Evolutionary conservation across 1,140 invertebrate genomes (phyloP).

Genomic region (Magallana ariakensis): DNA sequence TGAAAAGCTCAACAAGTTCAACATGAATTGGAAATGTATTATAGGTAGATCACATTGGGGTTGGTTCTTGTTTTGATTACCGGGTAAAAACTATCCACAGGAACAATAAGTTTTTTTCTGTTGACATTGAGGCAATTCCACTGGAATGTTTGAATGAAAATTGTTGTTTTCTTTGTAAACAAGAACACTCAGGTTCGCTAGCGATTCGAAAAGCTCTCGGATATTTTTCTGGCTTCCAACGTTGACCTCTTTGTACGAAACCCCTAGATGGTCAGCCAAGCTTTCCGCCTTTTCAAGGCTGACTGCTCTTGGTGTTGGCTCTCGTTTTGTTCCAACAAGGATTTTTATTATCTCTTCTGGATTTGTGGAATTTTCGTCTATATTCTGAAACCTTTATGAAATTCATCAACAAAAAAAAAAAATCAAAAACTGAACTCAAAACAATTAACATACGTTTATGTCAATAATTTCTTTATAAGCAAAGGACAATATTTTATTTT

Average conservation of each 20-base stretch:
- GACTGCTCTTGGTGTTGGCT: conserved; percentile 2
- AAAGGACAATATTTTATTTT: too few relatives aligned
- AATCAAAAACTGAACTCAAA: background rate
- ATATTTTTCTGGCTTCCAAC: conserved; percentile 31
- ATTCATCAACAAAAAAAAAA: background rate
- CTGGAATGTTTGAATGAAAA: conserved; percentile 3
- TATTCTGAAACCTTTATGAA: conserved; percentile 41
- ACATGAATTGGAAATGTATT: too few relatives aligned
- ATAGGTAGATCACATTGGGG: too few relatives aligned
- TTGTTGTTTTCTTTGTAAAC: conserved; percentile 31
- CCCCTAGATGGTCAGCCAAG: conserved; percentile 44
- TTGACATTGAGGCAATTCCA: background rate
- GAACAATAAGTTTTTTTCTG: background rate
- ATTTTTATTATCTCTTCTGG: conserved; percentile 36
- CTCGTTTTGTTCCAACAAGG: conserved; percentile 47
- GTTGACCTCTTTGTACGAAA: conserved; percentile 48
- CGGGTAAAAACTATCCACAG: background rate
- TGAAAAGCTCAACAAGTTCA: too few relatives aligned
- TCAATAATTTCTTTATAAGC: too few relatives aligned
- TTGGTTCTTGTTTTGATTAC: too few relatives aligned
- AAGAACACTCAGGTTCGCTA: conserved; percentile 23
- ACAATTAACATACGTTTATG: too few relatives aligned
- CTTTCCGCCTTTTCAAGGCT: conserved; percentile 39
- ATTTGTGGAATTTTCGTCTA: background rate
- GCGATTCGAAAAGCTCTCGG: conserved; percentile 39